phyloP scores from a whole-genome alignment of 2,888 invertebrate species.

The Morpho helenor region DNA sequence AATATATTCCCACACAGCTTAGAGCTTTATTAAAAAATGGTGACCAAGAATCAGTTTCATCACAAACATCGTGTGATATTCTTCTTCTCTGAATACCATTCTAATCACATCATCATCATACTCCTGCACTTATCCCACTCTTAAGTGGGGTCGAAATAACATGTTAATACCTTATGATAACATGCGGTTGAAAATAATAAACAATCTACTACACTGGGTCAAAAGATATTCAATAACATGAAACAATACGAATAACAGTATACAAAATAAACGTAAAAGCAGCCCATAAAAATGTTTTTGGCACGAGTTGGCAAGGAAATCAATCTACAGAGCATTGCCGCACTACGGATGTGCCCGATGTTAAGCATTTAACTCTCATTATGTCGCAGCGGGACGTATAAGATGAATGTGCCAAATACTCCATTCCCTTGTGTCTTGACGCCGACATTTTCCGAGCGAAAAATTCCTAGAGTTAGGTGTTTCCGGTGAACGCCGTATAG shows the following conservation, averaged over 20 bases:
- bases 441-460: conserved; percentile 36
- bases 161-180: no score
- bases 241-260: conserved; percentile 14
- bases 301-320: conserved; percentile 34
- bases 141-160: no score
- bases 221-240: conserved; percentile 17
- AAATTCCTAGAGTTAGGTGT: conserved; percentile 46
- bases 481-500: conserved; percentile 39
- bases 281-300: conserved; percentile 22
- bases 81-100: no score
- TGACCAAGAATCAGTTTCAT: no score
- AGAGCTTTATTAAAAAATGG: no score
- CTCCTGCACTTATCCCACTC: no score
- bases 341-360: conserved; percentile 47
- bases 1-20: no score
- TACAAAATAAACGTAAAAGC: conserved; percentile 21
- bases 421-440: conserved; percentile 27
- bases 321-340: conserved; percentile 46
- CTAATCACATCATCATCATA: no score
- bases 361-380: conserved; percentile 56
- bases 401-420: conserved; percentile 51
- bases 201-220: no score
- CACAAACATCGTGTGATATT: no score
- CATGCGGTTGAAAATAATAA: no score
- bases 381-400: conserved; percentile 31